Conservation (phyloP, 1,140 invertebrate species). For the Xylocopa sonorina region DNA sequence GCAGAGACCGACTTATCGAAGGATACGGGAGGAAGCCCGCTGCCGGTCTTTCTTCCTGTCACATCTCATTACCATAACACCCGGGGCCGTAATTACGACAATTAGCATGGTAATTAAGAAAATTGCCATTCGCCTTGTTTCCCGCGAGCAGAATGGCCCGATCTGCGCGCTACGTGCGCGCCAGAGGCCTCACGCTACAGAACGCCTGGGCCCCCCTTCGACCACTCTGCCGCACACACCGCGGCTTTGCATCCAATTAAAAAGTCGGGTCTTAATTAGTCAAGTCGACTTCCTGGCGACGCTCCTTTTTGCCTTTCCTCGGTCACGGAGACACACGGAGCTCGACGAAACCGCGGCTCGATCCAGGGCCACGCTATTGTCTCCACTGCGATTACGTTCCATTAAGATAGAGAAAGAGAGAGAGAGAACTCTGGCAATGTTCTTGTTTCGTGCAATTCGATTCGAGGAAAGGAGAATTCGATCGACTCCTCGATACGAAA, state of each 20-base stretch:
- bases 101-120: conserved; percentile 78
- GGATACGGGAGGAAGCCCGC: background rate
- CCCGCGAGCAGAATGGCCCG: conserved; percentile 17
- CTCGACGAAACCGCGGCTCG: conserved; percentile 4
- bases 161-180: no score
- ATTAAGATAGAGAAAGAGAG: background rate
- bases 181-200: no score
- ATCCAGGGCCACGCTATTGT: conserved; percentile 15
- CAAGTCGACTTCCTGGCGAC: conserved; percentile 65
- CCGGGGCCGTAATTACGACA: conserved; percentile 70
- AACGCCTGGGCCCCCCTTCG: background rate
- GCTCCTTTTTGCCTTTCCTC: conserved; percentile 30
- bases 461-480: no score
- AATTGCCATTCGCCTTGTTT: conserved; percentile 68
- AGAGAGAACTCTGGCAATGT: background rate
- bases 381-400: no score
- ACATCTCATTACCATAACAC: conserved; percentile 77
- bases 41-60: conserved; percentile 71
- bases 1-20: conserved; percentile 25
- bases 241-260: conserved; percentile 76
- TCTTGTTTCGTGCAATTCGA: background rate
- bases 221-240: conserved; percentile 38
- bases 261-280: conserved; percentile 77
- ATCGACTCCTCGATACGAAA: no score
- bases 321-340: conserved; percentile 17